phyloP scores from a whole-genome alignment of 2,888 invertebrate species.

The Cyaniris semiargus region DNA sequence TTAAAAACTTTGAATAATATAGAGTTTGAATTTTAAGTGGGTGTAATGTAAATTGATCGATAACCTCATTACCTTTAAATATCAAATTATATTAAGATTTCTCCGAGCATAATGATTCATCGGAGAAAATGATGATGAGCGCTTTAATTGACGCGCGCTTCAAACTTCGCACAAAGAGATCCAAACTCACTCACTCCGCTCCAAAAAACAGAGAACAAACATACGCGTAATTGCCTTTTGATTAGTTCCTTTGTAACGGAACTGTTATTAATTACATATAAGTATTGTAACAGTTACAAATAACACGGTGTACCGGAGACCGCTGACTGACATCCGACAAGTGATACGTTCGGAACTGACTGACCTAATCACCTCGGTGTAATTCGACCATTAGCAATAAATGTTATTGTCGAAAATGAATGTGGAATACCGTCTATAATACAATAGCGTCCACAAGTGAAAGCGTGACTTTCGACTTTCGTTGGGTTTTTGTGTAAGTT shows the following conservation, averaged over 20 bases:
- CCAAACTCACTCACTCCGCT: constrained; percentile 8
- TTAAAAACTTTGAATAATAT: too few relatives aligned
- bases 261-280: constrained; percentile 32
- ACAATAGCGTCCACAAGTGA: constrained; percentile 74
- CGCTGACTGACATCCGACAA: constrained; percentile 43
- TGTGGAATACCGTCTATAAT: constrained; percentile 51
- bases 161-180: constrained; percentile 21
- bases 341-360: constrained; percentile 44
- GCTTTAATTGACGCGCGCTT: constrained; percentile 19
- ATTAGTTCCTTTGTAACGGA: constrained; percentile 35
- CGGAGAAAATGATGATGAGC: constrained; percentile 18
- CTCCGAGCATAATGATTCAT: constrained; percentile 22
- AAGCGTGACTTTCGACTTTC: constrained; percentile 80
- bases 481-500: constrained; percentile 75
- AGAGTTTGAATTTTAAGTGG: too few relatives aligned
- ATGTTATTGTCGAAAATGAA: constrained; percentile 62
- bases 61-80: constrained; percentile 6
- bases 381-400: constrained; percentile 52
- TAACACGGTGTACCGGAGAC: constrained; percentile 45
- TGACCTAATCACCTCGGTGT: constrained; percentile 50
- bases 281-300: constrained; percentile 40
- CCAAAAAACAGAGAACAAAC: constrained; percentile 31
- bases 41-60: not conserved
- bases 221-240: constrained; percentile 32
- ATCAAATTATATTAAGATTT: constrained; percentile 1